Evolutionary conservation across 1,140 invertebrate genomes (phyloP).

Genomic region (Drosophila dunni): DNA sequence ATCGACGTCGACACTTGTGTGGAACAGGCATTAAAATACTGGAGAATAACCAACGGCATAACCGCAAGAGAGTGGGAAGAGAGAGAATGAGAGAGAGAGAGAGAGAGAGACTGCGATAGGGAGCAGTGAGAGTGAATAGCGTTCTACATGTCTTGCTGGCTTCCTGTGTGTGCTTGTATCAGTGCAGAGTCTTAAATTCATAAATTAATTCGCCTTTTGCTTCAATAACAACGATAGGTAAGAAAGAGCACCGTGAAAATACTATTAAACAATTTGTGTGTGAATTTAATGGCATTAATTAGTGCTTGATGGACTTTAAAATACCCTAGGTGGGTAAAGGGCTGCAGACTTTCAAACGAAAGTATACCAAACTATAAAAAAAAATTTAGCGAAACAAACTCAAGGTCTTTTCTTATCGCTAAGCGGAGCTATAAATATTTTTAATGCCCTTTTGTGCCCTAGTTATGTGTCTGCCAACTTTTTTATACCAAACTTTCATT

Average conservation of each 20-base stretch:
- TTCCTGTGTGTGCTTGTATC: constrained; percentile 20
- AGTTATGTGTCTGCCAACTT: background rate
- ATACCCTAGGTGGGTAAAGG: constrained; percentile 4
- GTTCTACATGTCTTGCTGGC: constrained; percentile 1
- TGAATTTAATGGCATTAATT: constrained; percentile 6
- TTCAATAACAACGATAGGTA: constrained; percentile 26
- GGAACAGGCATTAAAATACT: constrained; percentile 46
- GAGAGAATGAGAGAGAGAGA: background rate
- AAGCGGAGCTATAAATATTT: background rate
- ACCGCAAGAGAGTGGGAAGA: constrained; percentile 12
- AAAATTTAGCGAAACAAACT: background rate
- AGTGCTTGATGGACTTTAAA: background rate
- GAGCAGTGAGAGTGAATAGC: background rate
- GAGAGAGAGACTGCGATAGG: background rate
- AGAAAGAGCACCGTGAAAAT: constrained; percentile 12
- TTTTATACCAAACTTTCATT: background rate
- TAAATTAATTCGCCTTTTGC: constrained; percentile 73
- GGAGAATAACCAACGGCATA: too few species aligned
- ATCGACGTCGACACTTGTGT: constrained; percentile 71
- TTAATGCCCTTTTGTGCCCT: background rate
- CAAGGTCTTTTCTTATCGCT: constrained; percentile 3
- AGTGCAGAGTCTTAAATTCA: constrained; percentile 66
- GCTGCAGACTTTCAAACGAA: background rate
- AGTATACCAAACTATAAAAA: too few species aligned
- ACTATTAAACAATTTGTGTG: constrained; percentile 1